phyloP scores from a whole-genome alignment of 1,140 invertebrate genomes.

The Ceratitis capitata region DNA sequence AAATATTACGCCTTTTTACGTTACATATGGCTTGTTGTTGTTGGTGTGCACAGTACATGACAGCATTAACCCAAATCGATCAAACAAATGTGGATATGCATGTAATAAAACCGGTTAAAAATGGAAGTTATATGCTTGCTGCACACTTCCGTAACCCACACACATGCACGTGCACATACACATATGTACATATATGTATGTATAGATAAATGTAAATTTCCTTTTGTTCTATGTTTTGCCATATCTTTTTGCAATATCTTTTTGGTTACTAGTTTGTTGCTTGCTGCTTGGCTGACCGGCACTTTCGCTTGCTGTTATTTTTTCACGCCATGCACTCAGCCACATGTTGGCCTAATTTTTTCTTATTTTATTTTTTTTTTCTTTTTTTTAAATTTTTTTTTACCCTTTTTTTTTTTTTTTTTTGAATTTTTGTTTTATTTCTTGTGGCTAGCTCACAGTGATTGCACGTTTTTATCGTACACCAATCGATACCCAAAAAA shows the following conservation, averaged over 20 bases:
- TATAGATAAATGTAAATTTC: background rate
- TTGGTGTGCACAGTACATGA: background rate
- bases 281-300: background rate
- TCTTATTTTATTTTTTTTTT: too few relatives aligned
- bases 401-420: background rate
- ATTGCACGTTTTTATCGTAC: background rate
- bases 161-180: background rate
- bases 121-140: too few relatives aligned
- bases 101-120: background rate
- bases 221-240: background rate
- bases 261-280: background rate
- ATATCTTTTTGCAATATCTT: background rate
- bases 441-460: too few relatives aligned
- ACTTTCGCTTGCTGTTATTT: too few relatives aligned
- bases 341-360: background rate
- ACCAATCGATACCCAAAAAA: conserved; percentile 6
- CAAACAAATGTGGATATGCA: background rate
- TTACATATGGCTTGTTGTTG: background rate
- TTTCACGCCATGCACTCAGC: background rate
- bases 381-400: too few relatives aligned
- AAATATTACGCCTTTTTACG: too few relatives aligned
- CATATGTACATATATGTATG: background rate
- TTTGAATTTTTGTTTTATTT: background rate
- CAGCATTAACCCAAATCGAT: conserved; percentile 22
- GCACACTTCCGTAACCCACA: background rate